Evolutionary conservation across 2,888 invertebrate genomes (phyloP), one percentile per base, ranked within the genome.

Genomic region (Trilocha varians): DNA sequence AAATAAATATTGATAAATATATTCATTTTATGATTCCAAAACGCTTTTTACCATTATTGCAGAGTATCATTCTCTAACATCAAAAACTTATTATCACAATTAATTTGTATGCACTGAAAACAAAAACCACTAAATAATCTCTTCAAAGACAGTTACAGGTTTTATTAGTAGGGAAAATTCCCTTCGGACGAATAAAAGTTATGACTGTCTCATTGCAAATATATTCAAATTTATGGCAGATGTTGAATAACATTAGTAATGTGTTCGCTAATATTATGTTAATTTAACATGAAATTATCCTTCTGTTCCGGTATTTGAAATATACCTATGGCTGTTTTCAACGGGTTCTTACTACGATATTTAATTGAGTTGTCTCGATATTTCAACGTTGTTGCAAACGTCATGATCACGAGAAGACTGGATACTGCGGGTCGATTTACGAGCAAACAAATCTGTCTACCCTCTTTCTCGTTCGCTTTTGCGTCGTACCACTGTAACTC

Each of bases 141-240:
- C 25, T 2, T 25, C 11, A 2, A 9, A 4, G 6, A 25, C 11
- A 11, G 25, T 25, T 52, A 45, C 47, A 47, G 2, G 11, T 25
- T 25, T 9, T 14, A 25, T 16, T 13, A 2, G 16, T n/a, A n/a
- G n/a, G 11, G 36, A 36, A 16, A 36, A 36, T 36, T 32, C 38
- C n/a, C 16, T 32, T n/a, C 16, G 16, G 38, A 38, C 13, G 9
- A 32, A 38, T 15, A 32, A 38, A 38, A 38, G 32, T 38, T 38
- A 38, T 38, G 32, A 38, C 32, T 38, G 38, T 38, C 32, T 38
- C 32, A 38, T 17, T 32, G 32, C 38, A 38, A 32, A 38, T 38
- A n/a, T 38, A 38, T 38, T 38, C 38, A 38, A 38, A 38, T 38
- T 38, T 38, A 38, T 38, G 32, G 38, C 38, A 15, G 32, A 38